phyloP scores from a whole-genome alignment of 2,113 vertebrate genomes.

The Triplophysa dalaica region DNA sequence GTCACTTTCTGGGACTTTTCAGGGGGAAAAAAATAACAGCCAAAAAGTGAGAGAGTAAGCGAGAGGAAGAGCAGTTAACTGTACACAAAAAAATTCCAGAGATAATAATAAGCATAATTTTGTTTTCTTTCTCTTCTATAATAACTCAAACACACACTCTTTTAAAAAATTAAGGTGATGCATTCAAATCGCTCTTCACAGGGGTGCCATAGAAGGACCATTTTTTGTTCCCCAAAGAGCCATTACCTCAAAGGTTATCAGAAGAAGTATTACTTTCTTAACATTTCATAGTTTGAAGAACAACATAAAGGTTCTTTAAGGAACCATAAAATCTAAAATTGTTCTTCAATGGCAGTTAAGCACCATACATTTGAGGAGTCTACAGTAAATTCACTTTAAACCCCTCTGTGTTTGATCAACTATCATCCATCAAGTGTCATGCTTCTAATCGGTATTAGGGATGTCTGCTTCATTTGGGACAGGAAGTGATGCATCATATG shows the following conservation, averaged over 20 bases:
- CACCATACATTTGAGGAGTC: no score
- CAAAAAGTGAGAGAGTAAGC: not conserved
- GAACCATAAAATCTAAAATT: no score
- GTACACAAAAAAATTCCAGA: not conserved
- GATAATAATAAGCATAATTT: not conserved
- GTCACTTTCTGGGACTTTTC: not conserved
- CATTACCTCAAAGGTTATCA: no score
- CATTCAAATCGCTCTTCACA: no score
- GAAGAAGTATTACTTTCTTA: no score
- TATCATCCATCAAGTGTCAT: not conserved
- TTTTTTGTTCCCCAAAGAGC: no score
- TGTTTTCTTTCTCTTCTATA: not conserved
- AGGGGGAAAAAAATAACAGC: not conserved
- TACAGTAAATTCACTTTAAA: not conserved
- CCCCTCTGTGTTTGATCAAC: not conserved
- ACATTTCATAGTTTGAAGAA: no score
- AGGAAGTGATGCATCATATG: constrained; percentile 1
- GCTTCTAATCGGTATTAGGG: not conserved
- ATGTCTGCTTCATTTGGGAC: constrained; percentile 4
- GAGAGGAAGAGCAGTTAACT: not conserved
- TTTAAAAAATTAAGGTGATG: no score
- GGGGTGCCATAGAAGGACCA: no score
- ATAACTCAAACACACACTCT: not conserved
- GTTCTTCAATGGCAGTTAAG: no score
- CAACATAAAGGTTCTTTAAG: no score